Percentiles rank a stretch among this genome's conserved stretches.
Evolutionary conservation across 1,140 invertebrate genomes (phyloP).

Genomic region (Ceratosolen solmsi): DNA sequence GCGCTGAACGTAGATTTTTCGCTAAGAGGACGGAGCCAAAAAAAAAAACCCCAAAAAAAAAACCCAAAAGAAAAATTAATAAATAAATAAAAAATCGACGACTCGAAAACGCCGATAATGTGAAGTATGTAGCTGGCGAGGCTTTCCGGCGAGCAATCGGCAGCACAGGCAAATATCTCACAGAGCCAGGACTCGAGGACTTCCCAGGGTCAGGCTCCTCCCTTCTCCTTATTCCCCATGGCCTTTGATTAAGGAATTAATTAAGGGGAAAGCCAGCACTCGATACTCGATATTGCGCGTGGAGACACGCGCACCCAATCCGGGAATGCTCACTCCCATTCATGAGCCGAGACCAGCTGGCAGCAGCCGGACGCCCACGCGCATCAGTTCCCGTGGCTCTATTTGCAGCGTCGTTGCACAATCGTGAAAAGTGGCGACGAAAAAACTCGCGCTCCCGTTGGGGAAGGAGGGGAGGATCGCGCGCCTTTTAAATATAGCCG

Average conservation of each 20-base stretch:
- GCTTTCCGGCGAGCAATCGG: too few relatives aligned
- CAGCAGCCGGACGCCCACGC: conserved; percentile 50
- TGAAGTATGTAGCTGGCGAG: too few relatives aligned
- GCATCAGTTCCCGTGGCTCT: conserved; percentile 10
- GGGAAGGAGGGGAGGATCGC: neutral
- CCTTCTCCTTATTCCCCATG: conserved; percentile 8
- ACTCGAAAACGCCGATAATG: neutral
- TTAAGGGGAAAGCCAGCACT: too few relatives aligned
- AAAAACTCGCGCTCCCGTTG: neutral
- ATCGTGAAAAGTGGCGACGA: neutral
- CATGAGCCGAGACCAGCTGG: conserved; percentile 46
- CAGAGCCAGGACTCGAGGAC: conserved; percentile 33
- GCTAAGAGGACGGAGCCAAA: too few relatives aligned
- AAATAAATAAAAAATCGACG: neutral
- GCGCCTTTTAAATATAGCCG: neutral
- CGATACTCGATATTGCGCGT: too few relatives aligned
- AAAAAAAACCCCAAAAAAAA: too few relatives aligned
- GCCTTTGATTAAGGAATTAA: too few relatives aligned
- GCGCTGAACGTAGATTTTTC: too few relatives aligned
- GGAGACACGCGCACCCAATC: neutral
- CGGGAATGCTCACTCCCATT: conserved; percentile 29
- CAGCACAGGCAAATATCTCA: neutral
- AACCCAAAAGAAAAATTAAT: too few relatives aligned
- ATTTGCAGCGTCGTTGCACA: conserved; percentile 50
- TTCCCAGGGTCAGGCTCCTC: conserved; percentile 15